Base-by-base conservation (phyloP, 35 echinoderm and acorn worm species). In the Patiria miniata region DNA sequence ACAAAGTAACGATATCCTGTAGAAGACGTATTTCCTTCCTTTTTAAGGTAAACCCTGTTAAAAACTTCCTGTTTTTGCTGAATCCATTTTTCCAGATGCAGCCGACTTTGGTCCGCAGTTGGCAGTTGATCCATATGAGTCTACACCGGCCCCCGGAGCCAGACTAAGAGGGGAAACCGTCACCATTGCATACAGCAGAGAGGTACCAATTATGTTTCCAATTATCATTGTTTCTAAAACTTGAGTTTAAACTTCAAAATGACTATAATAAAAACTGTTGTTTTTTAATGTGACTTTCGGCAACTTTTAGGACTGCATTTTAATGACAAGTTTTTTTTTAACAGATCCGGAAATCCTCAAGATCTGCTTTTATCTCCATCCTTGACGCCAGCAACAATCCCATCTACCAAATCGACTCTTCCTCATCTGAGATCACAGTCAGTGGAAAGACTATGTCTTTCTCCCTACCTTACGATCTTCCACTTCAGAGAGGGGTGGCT, bases 381-480 rank as follows among this genome's bases (percentile, higher is more conserved):
- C 34, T 73, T 10, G 65, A 36, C 19, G 65, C 65, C 29, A 73
- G 65, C 34, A 73, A 73, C 65, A 73, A 7, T 23, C 65, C 65
- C 26, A 3, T 73, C 21, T 73, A 32, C 26, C 65, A 30, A 73
- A 9, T 73, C 26, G n/a, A 23, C 2, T 32, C 65, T 28, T 32
- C 65, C 34, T 73, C 65, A 18, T 26, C 23, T 14, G 7, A 34
- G 1, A 23, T 73, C 19, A 32, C 65, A 26, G 15, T 36, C 29
- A 73, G 2, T 30, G 65, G 65, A 2, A 10, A 26, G 26, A 73
- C 65, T 23, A 18, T 73, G 7, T 26, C 21, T 30, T 73, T 73
- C 65, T 28, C 65, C 26, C 65, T 73, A 10, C 65, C 65, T 23
- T 73, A 73, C 65, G 65, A 73, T 73, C 26, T 73, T 73, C 65